Base-by-base conservation (phyloP, 2,113 vertebrate species). In the Xenotilapia leptura region DNA sequence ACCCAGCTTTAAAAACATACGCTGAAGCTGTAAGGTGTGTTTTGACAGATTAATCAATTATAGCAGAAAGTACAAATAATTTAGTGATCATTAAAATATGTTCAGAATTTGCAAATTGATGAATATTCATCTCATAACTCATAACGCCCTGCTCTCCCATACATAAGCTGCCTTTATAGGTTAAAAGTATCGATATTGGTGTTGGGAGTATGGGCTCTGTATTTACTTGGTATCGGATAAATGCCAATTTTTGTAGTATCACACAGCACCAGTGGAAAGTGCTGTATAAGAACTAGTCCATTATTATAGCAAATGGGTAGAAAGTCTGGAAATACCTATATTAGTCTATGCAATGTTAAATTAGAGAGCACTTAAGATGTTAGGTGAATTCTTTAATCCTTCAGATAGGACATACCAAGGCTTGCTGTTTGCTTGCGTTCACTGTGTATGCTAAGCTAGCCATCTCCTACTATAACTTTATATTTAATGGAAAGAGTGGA, bases 291-390 rank as follows among this genome's bases (percentile, higher is more conserved):
- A 40, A 40, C 19, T 21, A 21, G 62, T 68, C 62, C 19, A 68
- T 40, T 38, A 45, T 73, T 3, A 73, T 26, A 45, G 4, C 0
- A 49, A 49, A 23, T 26, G 23, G 7, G 23, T 70, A 17, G 0
- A 75, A 75, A 49, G 15, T 75, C 42, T 7, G 9, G 0, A 49
- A 49, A 49, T 19, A 31, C 9, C 70, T 28, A 49, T 75, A 75
- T 28, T 19, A 4, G 1, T 1, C 42, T 75, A 47, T 19, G 3
- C 9, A 28, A 31, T 75, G 42, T 75, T 75, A 49, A 49, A 75
- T 49, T 26, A 47, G 42, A 75, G 14, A 19, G 40, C 14, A 28
- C 42, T 47, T 75, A 47, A 75, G 70, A 28, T 75, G 42, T 28
- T 47, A 28, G 70, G 42, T 11, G 23, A 9, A 28, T 75, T 75